Evolutionary conservation across 1,140 invertebrate genomes (phyloP).

Genomic region (Zaprionus nigranus): DNA sequence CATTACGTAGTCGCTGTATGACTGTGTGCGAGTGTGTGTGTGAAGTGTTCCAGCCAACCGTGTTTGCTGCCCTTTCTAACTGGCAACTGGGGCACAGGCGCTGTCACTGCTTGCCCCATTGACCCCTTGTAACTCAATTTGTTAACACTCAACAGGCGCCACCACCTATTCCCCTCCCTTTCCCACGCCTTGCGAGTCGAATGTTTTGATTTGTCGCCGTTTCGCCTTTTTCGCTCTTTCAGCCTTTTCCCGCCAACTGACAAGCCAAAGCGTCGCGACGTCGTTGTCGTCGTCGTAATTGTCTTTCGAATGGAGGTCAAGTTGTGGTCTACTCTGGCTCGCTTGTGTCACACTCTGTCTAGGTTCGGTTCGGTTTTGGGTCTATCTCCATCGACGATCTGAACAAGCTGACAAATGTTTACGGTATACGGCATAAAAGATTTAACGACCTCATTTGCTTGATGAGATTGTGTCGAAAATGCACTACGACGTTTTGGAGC

Average conservation of each 20-base stretch:
- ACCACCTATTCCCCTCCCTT: background rate
- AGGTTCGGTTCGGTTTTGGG: background rate
- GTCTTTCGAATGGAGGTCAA: constrained; percentile 71
- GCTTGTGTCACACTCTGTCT: constrained; percentile 60
- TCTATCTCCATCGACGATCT: constrained; percentile 1
- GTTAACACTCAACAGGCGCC: constrained; percentile 60
- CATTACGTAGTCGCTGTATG: constrained; percentile 27
- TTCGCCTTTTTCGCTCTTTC: background rate
- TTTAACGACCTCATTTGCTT: constrained; percentile 10
- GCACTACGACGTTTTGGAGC: background rate
- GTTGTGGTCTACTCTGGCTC: constrained; percentile 58
- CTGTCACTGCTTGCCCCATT: constrained; percentile 38
- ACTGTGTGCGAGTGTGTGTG: background rate
- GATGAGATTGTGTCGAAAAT: constrained; percentile 15
- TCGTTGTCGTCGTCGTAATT: constrained; percentile 51
- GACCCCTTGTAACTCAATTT: constrained; percentile 69
- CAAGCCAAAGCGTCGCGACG: background rate
- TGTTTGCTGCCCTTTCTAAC: constrained; percentile 39
- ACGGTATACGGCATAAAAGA: constrained; percentile 7
- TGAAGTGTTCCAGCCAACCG: background rate
- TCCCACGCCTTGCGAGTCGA: constrained; percentile 1
- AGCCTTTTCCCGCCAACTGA: constrained; percentile 34
- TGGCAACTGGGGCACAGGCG: constrained; percentile 46
- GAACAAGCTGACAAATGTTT: constrained; percentile 14
- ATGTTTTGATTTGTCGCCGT: constrained; percentile 62